Conservation (phyloP, 2,888 invertebrate species). For the Drosophila affinis region DNA sequence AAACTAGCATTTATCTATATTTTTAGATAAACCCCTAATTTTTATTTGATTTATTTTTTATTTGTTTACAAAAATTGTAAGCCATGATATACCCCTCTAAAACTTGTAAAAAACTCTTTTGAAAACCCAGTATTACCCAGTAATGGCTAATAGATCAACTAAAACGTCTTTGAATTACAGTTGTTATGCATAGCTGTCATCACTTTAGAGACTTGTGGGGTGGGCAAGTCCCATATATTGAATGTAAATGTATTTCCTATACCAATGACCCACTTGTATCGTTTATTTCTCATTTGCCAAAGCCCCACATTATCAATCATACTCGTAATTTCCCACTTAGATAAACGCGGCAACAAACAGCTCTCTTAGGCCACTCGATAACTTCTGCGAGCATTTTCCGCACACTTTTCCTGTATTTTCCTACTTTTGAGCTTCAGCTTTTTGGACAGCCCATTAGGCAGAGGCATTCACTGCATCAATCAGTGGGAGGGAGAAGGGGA, state of each 20-base stretch:
- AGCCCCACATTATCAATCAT: conserved; percentile 33
- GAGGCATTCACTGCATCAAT: not conserved
- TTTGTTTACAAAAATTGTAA: too few relatives aligned
- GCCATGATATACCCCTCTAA: too few relatives aligned
- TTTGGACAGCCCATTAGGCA: not conserved
- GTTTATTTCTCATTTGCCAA: conserved; percentile 17
- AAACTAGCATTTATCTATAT: too few relatives aligned
- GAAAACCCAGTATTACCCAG: too few relatives aligned
- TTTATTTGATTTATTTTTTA: too few relatives aligned
- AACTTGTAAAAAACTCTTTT: too few relatives aligned
- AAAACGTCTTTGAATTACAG: not conserved
- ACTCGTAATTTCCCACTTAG: conserved; percentile 32
- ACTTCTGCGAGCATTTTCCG: conserved; percentile 33
- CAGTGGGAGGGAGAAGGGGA: not conserved
- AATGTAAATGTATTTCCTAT: conserved; percentile 3
- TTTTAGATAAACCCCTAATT: too few relatives aligned
- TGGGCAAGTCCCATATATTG: not conserved
- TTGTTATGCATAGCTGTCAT: not conserved
- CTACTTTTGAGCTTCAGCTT: not conserved
- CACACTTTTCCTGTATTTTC: conserved; percentile 25
- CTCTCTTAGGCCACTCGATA: conserved; percentile 53
- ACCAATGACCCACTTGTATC: conserved; percentile 32
- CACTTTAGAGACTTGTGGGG: not conserved
- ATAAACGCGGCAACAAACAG: conserved; percentile 17
- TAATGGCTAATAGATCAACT: not conserved